Base-by-base conservation (phyloP, 2,797 vertebrate species). In the Gadopsis bispinosus region DNA sequence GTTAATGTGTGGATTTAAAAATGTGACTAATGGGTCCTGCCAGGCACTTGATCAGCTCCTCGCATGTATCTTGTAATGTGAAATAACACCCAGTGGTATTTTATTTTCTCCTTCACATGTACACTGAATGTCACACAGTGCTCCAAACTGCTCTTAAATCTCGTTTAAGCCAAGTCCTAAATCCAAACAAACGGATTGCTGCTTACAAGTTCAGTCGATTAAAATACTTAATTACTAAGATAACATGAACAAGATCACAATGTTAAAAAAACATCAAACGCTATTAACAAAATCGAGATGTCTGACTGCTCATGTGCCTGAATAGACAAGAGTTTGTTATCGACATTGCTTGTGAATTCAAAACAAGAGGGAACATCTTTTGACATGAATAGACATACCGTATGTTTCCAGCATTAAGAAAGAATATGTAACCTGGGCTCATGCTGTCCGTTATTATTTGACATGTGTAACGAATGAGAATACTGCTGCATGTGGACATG, bases 21-120 rank as follows among this genome's bases (percentile, higher is more conserved):
- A 48, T 62, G 65, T 73, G 56, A 84, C 64, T 12, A 14, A 61
- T 19, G 29, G 20, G 35, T 54, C 54, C n/a, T n/a, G 26, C 10
- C 48, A 50, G 69, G 16, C 45, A 50, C 37, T 59, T 43, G 1
- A 61, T 35, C 75, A 50, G 58, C 53, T 29, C 47, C 54, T 50
- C 6, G 29, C 10, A 26, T 13, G 7, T 26, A 5, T 54, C 22
- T 20, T 13, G 11, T 26, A 35, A 43, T 26, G 26, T 26, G 26
- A 26, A 26, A 26, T 26, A 26, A 26, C 26, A 26, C 26, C 26
- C 26, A 2, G 26, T 26, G 26, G 26, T 1, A 26, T 26, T 26
- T 26, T 26, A 26, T 26, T 26, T 26, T 26, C 26, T 26, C 26
- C 26, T 20, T 50, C 55, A 65, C 3, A 0, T 26, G 14, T n/a